These are phyloP conservation scores for Pithys albifrons DNA, from an alignment of 2,113 vertebrate genomes.

Conservation along the genomic window DNA sequence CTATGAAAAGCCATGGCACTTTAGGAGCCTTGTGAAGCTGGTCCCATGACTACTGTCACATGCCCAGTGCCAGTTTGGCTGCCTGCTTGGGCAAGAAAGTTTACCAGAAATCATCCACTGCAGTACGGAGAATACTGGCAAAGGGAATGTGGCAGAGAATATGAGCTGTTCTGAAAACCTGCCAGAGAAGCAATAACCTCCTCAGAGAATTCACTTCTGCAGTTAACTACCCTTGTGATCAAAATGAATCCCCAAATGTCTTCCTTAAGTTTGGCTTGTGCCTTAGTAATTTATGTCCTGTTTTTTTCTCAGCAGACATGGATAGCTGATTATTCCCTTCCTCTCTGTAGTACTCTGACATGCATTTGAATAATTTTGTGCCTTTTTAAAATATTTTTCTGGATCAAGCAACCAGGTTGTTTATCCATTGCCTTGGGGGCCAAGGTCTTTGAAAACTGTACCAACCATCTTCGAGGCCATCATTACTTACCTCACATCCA, in stretches of 20 bases:
- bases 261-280: not conserved
- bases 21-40: accelerated
- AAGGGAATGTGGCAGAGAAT: not conserved
- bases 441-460: not conserved
- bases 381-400: not conserved
- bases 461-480: not conserved
- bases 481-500: not conserved
- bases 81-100: not conserved
- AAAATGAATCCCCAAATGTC: not conserved
- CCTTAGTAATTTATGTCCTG: not conserved
- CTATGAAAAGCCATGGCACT: not conserved
- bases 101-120: not conserved
- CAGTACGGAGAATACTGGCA: not conserved
- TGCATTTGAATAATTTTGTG: not conserved
- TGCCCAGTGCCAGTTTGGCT: not conserved
- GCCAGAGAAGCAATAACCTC: slow-evolving; percentile 10
- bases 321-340: not conserved
- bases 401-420: not conserved
- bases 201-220: not conserved
- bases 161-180: not conserved
- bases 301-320: not conserved
- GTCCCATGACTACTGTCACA: not conserved
- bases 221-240: slow-evolving; percentile 9
- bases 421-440: not conserved
- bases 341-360: not conserved